Percentiles rank a stretch among this genome's conserved stretches.
Evolutionary conservation across 2,888 invertebrate species (phyloP).

Genomic region (Pandemis heparana): DNA sequence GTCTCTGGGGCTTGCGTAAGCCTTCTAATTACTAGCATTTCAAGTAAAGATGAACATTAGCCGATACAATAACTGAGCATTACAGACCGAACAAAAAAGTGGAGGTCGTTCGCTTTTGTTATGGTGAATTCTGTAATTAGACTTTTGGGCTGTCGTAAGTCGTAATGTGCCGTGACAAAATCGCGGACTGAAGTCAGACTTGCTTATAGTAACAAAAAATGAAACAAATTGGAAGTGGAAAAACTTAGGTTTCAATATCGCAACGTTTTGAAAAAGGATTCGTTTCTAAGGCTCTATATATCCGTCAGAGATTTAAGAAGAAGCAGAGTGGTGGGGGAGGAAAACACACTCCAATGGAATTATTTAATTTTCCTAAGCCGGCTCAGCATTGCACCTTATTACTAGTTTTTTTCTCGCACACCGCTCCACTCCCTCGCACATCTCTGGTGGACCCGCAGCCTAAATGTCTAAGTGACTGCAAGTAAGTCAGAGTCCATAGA

Average conservation of each 20-base stretch:
- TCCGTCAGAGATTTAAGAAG: too few relatives aligned
- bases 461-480: too few relatives aligned
- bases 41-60: conserved; percentile 66
- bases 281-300: too few relatives aligned
- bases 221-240: neutral
- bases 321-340: too few relatives aligned
- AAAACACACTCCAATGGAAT: too few relatives aligned
- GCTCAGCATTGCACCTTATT: too few relatives aligned
- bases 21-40: conserved; percentile 69
- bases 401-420: too few relatives aligned
- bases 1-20: conserved; percentile 61
- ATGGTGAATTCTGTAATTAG: conserved; percentile 53
- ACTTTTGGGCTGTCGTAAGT: conserved; percentile 10
- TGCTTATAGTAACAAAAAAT: neutral
- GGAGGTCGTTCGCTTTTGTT: conserved; percentile 55
- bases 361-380: too few relatives aligned
- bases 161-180: conserved; percentile 18
- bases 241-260: neutral
- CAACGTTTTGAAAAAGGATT: too few relatives aligned
- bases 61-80: conserved; percentile 47
- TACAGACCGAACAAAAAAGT: conserved; percentile 59
- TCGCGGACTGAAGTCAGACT: neutral
- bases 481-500: too few relatives aligned
- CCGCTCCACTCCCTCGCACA: too few relatives aligned
- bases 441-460: too few relatives aligned